Conservation (phyloP, 2,888 invertebrate species). For the Cryptocephalus moraei region DNA sequence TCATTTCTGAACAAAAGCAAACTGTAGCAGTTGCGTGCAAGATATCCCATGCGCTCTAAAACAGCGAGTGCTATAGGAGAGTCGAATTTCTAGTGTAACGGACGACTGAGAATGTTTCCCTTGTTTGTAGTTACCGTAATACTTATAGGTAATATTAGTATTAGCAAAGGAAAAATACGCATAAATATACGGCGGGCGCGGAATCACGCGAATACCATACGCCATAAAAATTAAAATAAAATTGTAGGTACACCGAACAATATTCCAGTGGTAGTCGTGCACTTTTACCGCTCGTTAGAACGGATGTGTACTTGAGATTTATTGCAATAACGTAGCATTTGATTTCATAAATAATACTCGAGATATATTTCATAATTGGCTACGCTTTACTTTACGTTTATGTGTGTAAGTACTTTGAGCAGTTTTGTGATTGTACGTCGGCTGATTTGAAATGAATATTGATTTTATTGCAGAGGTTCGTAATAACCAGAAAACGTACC, state of each 20-base stretch:
- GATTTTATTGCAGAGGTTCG: too few relatives aligned
- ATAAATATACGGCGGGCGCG: slow-evolving; percentile 4
- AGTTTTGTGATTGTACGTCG: too few relatives aligned
- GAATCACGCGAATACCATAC: slow-evolving; percentile 9
- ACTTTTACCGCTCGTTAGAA: slow-evolving; percentile 15
- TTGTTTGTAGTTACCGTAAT: slow-evolving; percentile 2
- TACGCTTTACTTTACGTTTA: too few relatives aligned
- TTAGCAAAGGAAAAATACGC: slow-evolving; percentile 3
- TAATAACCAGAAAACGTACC: too few relatives aligned
- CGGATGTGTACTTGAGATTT: slow-evolving; percentile 19
- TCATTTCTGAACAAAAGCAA: too few relatives aligned
- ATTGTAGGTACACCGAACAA: slow-evolving; percentile 1
- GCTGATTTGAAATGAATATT: too few relatives aligned
- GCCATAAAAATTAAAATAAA: slow-evolving; percentile 6
- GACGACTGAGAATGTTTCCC: neutral
- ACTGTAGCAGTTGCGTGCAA: too few relatives aligned
- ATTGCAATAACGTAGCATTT: slow-evolving; percentile 17
- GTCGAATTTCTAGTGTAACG: too few relatives aligned
- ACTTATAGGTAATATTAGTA: slow-evolving; percentile 2
- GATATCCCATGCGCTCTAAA: too few relatives aligned
- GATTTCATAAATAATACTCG: slow-evolving; percentile 12
- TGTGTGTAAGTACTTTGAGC: too few relatives aligned
- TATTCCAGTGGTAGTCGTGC: neutral
- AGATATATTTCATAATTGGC: too few relatives aligned
- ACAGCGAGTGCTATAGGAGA: too few relatives aligned